Evolutionary conservation across 2,113 vertebrate species (phyloP).

Genomic region (Myodes glareolus): DNA sequence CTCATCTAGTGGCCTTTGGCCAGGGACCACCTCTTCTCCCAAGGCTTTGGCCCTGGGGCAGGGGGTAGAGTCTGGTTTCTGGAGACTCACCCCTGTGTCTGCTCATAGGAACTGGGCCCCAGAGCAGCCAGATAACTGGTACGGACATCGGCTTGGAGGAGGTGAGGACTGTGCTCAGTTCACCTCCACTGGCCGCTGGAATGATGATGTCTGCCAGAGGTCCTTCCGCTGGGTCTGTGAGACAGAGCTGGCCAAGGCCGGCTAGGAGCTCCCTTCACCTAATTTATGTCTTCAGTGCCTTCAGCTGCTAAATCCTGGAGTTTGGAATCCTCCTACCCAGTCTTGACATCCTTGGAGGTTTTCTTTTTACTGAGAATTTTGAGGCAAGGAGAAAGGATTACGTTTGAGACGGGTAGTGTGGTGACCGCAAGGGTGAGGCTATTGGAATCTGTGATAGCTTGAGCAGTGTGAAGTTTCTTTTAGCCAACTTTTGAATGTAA

Average conservation of each 20-base stretch:
- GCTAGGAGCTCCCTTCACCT: neutral
- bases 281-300: slow-evolving; percentile 54
- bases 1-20: neutral
- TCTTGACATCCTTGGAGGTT: neutral
- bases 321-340: no score
- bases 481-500: neutral
- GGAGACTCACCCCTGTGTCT: neutral
- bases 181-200: slow-evolving; percentile 68
- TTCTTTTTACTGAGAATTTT: neutral
- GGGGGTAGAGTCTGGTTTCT: slow-evolving; percentile 41
- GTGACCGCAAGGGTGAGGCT: neutral
- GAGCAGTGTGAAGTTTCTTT: neutral
- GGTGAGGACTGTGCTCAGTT: slow-evolving; percentile 87
- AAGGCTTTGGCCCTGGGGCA: slow-evolving; percentile 71
- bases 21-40: neutral
- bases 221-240: slow-evolving; percentile 83
- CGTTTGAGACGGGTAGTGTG: neutral
- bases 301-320: neutral
- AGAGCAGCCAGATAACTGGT: slow-evolving; percentile 85
- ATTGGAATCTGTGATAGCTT: neutral
- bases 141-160: slow-evolving; percentile 80
- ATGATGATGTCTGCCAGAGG: slow-evolving; percentile 82
- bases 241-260: neutral
- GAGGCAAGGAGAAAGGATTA: neutral
- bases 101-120: slow-evolving; percentile 82